phyloP scores from a whole-genome alignment of 1,140 invertebrate genomes.

The Pseudoatta argentina region DNA sequence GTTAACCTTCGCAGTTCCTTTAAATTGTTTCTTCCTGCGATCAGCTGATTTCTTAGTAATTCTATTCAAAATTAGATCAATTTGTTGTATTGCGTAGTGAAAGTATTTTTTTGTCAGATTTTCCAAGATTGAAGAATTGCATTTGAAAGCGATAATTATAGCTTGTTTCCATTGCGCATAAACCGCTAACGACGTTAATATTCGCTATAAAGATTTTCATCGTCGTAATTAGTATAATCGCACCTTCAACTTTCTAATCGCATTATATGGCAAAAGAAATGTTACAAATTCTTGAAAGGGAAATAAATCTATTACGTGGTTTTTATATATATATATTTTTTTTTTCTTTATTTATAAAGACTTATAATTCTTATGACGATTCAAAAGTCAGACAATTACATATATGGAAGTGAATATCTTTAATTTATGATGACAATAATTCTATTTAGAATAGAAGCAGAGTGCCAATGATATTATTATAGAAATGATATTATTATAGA shows the following conservation, averaged over 20 bases:
- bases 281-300: not conserved
- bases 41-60: not conserved
- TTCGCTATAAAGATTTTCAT: conserved; percentile 22
- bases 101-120: conserved; percentile 39
- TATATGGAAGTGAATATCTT: too few relatives aligned
- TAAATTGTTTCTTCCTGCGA: not conserved
- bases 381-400: not conserved
- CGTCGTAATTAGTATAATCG: conserved; percentile 17
- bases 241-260: conserved; percentile 39
- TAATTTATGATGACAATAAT: not conserved
- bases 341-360: not conserved
- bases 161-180: not conserved
- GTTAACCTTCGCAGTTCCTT: conserved; percentile 33
- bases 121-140: conserved; percentile 25
- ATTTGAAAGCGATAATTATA: conserved; percentile 42
- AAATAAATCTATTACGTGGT: not conserved
- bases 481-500: not conserved
- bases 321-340: not conserved
- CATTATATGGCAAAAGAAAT: not conserved
- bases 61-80: not conserved
- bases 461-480: not conserved
- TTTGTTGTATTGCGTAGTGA: conserved; percentile 15
- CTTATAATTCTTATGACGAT: conserved; percentile 2
- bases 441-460: conserved; percentile 46
- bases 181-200: conserved; percentile 25